These are phyloP conservation scores for Pseudomugil gertrudae DNA, from an alignment of 2,797 vertebrate genomes.

Conservation along the genomic window DNA sequence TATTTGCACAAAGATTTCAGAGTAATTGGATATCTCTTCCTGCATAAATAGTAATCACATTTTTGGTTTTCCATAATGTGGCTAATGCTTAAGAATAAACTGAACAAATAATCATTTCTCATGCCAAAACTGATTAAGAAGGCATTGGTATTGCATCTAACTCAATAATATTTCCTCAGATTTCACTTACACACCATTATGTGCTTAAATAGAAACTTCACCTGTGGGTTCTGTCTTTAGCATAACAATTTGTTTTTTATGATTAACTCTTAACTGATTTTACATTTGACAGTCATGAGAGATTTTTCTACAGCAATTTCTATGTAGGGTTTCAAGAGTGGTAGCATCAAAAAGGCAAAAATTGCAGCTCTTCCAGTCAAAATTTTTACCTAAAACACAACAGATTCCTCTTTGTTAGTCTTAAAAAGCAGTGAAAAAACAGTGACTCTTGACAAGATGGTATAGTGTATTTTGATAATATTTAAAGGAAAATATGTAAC, in stretches of 20 bases:
- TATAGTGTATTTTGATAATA: not conserved
- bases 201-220: constrained; percentile 29
- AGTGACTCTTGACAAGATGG: constrained; percentile 26
- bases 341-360: constrained; percentile 14
- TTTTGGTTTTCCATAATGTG: constrained; percentile 69
- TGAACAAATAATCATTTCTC: constrained; percentile 62
- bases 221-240: constrained; percentile 26
- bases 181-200: constrained; percentile 17
- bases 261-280: not conserved
- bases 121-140: constrained; percentile 66
- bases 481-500: constrained; percentile 5
- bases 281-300: constrained; percentile 11
- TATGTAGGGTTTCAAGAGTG: constrained; percentile 16
- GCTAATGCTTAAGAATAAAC: constrained; percentile 67
- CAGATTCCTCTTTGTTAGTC: constrained; percentile 19
- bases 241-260: constrained; percentile 18
- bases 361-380: constrained; percentile 14
- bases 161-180: constrained; percentile 20
- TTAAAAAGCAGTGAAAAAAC: constrained; percentile 27
- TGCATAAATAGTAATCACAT: constrained; percentile 77
- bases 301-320: constrained; percentile 11
- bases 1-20: constrained; percentile 79
- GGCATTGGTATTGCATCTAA: constrained; percentile 39
- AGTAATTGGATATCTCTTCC: constrained; percentile 78
- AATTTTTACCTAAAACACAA: constrained; percentile 31